Percentiles rank a stretch among this genome's conserved stretches.
Conservation (phyloP, 1,140 invertebrate species). For the Laupala kohalensis region DNA sequence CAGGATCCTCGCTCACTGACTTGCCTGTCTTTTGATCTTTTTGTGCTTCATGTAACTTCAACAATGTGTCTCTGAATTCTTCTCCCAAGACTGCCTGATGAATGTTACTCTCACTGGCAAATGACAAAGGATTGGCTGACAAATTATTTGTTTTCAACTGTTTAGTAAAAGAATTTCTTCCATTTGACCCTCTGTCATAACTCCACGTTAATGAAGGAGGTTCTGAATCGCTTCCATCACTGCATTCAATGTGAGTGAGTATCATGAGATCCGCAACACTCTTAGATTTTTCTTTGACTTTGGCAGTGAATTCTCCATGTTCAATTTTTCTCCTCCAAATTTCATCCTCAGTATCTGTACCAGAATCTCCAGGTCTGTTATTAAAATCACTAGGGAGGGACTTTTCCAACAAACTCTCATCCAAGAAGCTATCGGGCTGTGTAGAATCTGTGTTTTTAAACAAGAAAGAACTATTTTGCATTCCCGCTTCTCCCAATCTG, state of each 20-base stretch:
- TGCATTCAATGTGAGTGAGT: constrained; percentile 52
- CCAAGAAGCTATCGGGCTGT: constrained; percentile 9
- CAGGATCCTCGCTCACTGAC: no score
- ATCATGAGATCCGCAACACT: constrained; percentile 61
- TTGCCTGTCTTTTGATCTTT: constrained; percentile 7
- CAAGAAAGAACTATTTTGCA: background rate
- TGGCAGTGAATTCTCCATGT: constrained; percentile 48
- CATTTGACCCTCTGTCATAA: constrained; percentile 5
- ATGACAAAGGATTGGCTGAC: constrained; percentile 21
- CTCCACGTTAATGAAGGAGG: constrained; percentile 14
- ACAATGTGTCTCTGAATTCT: constrained; percentile 40
- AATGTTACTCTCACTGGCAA: constrained; percentile 42
- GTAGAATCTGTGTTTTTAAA: background rate
- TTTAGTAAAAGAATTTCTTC: constrained; percentile 5
- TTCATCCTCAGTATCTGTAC: constrained; percentile 39
- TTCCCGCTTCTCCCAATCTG: constrained; percentile 19
- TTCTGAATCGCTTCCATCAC: constrained; percentile 40
- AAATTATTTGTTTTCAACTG: constrained; percentile 7
- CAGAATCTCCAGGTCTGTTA: constrained; percentile 5
- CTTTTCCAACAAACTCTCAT: constrained; percentile 5
- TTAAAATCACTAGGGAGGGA: background rate
- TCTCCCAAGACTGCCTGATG: constrained; percentile 32
- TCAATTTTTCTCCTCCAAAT: constrained; percentile 48
- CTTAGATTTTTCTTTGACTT: constrained; percentile 55
- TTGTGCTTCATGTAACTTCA: constrained; percentile 29